phyloP scores from a whole-genome alignment of 2,797 vertebrate genomes.

The Eulemur coronatus region DNA sequence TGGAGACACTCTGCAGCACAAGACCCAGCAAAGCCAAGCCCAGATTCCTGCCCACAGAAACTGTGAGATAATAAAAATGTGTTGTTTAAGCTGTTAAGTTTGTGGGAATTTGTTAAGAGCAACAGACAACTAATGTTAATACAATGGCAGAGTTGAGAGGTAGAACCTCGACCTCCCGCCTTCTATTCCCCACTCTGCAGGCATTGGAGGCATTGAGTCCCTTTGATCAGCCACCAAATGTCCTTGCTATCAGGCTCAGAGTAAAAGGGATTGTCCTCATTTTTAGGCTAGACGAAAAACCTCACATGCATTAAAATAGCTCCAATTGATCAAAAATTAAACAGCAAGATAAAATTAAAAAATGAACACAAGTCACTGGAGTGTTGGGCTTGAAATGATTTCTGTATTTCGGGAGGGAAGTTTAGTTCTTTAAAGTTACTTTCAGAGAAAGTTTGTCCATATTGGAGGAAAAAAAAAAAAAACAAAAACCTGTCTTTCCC shows the following conservation, averaged over 20 bases:
- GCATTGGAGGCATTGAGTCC: not conserved
- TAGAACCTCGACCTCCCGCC: not conserved
- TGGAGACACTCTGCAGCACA: not conserved
- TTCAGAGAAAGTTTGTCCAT: not conserved
- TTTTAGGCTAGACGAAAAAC: not conserved
- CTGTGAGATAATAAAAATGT: not conserved
- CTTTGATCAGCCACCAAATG: not conserved
- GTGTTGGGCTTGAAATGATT: not conserved
- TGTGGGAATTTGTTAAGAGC: not conserved
- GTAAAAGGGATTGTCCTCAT: not conserved
- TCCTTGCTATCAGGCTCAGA: not conserved
- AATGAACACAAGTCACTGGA: not conserved
- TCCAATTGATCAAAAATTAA: conserved; percentile 57
- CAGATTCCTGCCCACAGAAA: not conserved
- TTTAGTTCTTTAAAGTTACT: not conserved
- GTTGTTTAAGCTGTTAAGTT: not conserved
- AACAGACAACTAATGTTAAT: not conserved
- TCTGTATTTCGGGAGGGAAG: not conserved
- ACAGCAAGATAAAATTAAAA: conserved; percentile 9
- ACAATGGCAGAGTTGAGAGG: not conserved
- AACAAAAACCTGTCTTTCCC: not conserved
- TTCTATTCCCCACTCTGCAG: not conserved
- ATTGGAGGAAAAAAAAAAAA: not conserved
- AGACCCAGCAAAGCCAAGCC: not conserved
- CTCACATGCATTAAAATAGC: conserved; percentile 37